Base-by-base conservation (phyloP, 2,797 vertebrate genomes). In the Channallabes apus region DNA sequence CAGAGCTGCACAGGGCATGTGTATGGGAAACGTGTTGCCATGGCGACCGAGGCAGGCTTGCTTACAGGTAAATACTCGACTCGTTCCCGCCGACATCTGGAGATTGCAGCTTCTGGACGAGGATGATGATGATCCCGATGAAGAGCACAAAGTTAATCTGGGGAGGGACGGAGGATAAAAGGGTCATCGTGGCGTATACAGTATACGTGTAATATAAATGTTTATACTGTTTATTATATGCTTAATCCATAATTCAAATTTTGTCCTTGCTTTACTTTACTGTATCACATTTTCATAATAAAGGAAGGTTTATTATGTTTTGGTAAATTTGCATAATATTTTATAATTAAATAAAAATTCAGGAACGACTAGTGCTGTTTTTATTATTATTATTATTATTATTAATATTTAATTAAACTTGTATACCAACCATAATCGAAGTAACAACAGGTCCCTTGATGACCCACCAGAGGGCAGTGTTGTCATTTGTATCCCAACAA, bases 11-110 rank as follows among this genome's bases (percentile, higher is more conserved):
- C 38, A 41, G 46, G 29, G 51, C n/a, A 59, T 62, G 82, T 80
- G 64, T 59, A 65, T 86, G 22, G 38, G 41, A 56, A 58, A 69
- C 32, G 62, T 87, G 89, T 90, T 89, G 80, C 87, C 84, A 87
- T 86, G 87, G 82, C 3, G 58, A 89, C 29, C n/a, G n/a, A 83
- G 68, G 69, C 68, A 67, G 35, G 24, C 86, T 84, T 92, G 96
- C 98, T 97, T 92, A 99, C 98, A 99, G 95, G 92, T 99, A 99
- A 94, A 99, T 98, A 93, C 98, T 99, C 72, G 98, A 99, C 88
- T 99, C 98, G 0, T 99, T 99, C 83, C 98, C 98, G 67, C 98
- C 98, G 0, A 98, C 98, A 88, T 99, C 98, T 64, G 98, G 98
- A 0, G 98, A 99, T 91, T 99, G 98, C 64, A 99, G 95, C 90